These are phyloP conservation scores for Pseudorhombus dupliciocellatus DNA, from an alignment of 2,113 vertebrate species.

Conservation along the genomic window DNA sequence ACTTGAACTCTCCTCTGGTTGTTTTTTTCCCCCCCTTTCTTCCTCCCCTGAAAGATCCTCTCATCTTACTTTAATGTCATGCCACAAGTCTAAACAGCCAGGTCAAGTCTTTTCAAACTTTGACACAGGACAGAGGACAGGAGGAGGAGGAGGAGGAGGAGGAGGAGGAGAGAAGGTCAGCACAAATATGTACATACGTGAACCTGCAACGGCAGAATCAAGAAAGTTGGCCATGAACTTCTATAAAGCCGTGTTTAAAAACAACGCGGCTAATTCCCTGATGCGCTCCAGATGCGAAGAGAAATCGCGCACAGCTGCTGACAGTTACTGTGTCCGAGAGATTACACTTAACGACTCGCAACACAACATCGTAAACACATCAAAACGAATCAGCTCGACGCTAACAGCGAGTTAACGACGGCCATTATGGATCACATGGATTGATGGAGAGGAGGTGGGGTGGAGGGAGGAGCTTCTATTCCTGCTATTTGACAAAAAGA, in stretches of 20 bases:
- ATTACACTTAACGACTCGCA: conserved; percentile 50
- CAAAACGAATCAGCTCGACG: conserved; percentile 41
- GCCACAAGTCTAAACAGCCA: conserved; percentile 90
- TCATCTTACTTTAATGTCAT: conserved; percentile 93
- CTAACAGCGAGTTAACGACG: conserved; percentile 51
- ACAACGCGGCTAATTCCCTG: conserved; percentile 2
- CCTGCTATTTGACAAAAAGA: conserved; percentile 46
- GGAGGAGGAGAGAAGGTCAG: conserved; percentile 76
- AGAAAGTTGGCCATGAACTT: not conserved
- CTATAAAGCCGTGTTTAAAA: not conserved
- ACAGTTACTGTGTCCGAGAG: conserved; percentile 17
- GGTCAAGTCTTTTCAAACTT: conserved; percentile 88
- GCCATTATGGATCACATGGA: conserved; percentile 55
- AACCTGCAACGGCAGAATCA: too few relatives aligned
- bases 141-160: conserved; percentile 82
- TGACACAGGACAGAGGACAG: conserved; percentile 77
- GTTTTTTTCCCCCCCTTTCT: not conserved
- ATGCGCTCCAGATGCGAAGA: not conserved
- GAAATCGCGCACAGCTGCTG: conserved; percentile 11
- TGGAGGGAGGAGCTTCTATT: not conserved
- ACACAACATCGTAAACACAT: conserved; percentile 48
- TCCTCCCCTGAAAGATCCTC: conserved; percentile 88
- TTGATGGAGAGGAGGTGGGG: not conserved
- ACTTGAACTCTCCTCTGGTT: conserved; percentile 83
- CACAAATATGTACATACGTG: conserved; percentile 19